Base-by-base conservation (phyloP, 2,888 invertebrate genomes). In the Pheosia gnoma region DNA sequence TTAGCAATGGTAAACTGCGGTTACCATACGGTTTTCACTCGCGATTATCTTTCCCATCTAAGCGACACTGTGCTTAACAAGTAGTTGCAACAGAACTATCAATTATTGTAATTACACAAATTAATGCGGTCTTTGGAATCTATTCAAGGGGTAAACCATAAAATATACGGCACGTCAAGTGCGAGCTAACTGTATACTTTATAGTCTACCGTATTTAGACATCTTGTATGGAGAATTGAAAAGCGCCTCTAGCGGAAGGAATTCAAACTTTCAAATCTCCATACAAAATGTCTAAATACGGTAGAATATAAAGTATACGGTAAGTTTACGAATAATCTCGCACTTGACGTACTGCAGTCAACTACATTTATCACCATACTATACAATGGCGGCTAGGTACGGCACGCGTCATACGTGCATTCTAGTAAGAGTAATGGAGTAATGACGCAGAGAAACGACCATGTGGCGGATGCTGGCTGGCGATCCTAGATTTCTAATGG, bases 401-500 rank as follows among this genome's bases (percentile, higher is more conserved):
- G 49, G 13, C 56, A 49, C 55, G 38, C 37, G 11, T 52, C 54
- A 56, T n/a, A 36, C 41, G 55, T 57, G 36, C 57, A 58, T 45
- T n/a, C 56, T 45, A 53, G n/a, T 36, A 63, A 62, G 61, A 66
- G 63, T 72, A 74, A 77, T 71, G 71, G 63, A 61, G 62, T 71
- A 67, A 71, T 71, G 66, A 72, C 66, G 66, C 64, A 72, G 78
- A 65, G 77, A 78, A 77, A 75, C 62, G 62, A 58, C 62, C 62
- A 49, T 54, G 59, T 68, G 51, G 67, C 74, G 71, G 70, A 75
- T 70, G 65, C 70, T 67, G 61, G 65, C 67, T 66, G 61, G 57
- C 60, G 61, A 69, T 79, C 72, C 74, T 71, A 79, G 78, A 71
- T 79, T 79, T 79, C 79, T 78, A 77, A 79, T 70, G 67, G 70